Evolutionary conservation across 2,797 vertebrate genomes (phyloP), one percentile per base, ranked within the genome.

Genomic region (Typhlichthys eigenmanni): DNA sequence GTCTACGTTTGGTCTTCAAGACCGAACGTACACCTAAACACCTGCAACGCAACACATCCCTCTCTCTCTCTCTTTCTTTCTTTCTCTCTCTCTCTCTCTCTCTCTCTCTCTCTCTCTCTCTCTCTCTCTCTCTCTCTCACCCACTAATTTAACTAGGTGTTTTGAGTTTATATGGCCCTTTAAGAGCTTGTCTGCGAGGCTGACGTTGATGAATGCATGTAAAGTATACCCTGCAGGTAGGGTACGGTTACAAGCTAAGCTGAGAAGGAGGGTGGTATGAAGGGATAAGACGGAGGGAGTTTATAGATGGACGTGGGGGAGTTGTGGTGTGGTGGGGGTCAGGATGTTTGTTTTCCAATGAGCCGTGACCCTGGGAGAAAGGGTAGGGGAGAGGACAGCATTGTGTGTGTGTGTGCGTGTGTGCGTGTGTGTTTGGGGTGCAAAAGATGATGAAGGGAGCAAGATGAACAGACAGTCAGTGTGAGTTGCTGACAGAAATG

Each of bases 121-220:
- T 38, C 34, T 38, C 34, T 2, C 34, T n/a, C 59, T 51, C 77
- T 76, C 72, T 78, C 57, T 16, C 55, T 13, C 83, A 82, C 82
- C 60, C 82, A 81, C 80, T 85, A 69, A 83, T 87, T 78, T 81
- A 80, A 72, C 84, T 79, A 82, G 88, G 71, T 80, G 66, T 84
- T 88, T 77, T 64, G 8, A 32, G 69, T 81, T 75, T 65, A 72
- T 79, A 74, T 64, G 60, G 72, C 74, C 79, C 77, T 81, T 79
- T 75, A 72, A 88, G 86, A 89, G 85, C 71, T 80, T 64, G 76
- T 72, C 83, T 80, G 82, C 88, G 89, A 61, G 88, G 85, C 85
- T 93, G 94, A 94, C 90, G 60, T 91, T 95, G 94, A 95, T 93
- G 90, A 93, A 95, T 94, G 93, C 85, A 84, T 91, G 93, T 93